Percentiles rank a stretch among this genome's conserved stretches.
Conservation (phyloP, 2,113 vertebrate species). For the Cyrtonyx montezumae region DNA sequence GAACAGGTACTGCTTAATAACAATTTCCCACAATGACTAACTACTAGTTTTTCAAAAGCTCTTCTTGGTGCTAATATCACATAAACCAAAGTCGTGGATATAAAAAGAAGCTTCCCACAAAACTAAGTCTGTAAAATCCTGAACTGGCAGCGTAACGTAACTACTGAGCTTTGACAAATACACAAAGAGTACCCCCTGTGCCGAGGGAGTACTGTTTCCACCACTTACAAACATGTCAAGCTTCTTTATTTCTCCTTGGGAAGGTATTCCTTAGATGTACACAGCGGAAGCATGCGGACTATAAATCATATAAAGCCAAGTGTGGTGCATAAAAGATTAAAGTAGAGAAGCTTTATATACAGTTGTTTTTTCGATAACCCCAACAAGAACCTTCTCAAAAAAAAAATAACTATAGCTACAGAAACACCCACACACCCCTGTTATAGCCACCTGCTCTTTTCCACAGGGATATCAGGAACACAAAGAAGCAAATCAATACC, state of each 20-base stretch:
- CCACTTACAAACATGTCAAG: background rate
- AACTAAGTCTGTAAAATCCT: background rate
- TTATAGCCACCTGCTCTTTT: conserved; percentile 10
- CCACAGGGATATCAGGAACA: background rate
- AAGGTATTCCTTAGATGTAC: background rate
- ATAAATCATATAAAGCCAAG: background rate
- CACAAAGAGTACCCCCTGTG: background rate
- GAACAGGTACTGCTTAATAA: background rate
- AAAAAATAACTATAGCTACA: background rate
- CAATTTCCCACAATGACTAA: background rate
- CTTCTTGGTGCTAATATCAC: background rate
- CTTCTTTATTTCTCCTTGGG: background rate
- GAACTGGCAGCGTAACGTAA: background rate
- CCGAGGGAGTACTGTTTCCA: background rate
- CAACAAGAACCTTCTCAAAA: background rate
- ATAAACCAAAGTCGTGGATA: background rate
- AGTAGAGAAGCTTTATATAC: conserved; percentile 12
- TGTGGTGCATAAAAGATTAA: background rate
- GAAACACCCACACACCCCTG: background rate
- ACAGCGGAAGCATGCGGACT: background rate
- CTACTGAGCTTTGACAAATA: background rate
- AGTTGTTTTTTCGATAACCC: conserved; percentile 34
- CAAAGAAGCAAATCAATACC: conserved; percentile 40
- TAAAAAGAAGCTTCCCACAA: background rate
- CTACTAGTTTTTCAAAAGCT: background rate